Evolutionary conservation across 2,113 vertebrate species (phyloP).

Genomic region (Pseudorectes ferrugineus): DNA sequence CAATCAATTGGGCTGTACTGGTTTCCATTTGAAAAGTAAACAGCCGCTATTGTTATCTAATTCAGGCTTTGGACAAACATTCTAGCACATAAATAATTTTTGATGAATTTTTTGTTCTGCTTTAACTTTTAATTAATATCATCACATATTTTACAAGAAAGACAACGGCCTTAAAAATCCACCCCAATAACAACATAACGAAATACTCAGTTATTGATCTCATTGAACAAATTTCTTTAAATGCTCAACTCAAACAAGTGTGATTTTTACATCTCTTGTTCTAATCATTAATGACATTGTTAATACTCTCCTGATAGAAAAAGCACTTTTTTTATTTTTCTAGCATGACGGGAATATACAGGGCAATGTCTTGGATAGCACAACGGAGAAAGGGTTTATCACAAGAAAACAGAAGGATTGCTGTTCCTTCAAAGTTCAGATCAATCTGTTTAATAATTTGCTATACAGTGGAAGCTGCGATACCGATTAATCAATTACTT

Average conservation of each 20-base stretch:
- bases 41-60: slow-evolving; percentile 31
- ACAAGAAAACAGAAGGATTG: neutral
- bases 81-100: neutral
- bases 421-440: neutral
- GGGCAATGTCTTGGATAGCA: neutral
- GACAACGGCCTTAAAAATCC: neutral
- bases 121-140: slow-evolving; percentile 19
- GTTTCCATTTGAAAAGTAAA: slow-evolving; percentile 28
- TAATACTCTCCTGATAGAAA: neutral
- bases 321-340: neutral
- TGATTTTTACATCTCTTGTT: neutral
- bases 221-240: neutral
- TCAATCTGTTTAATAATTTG: neutral
- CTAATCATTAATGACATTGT: neutral
- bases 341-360: neutral
- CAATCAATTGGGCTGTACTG: neutral
- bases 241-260: neutral
- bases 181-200: neutral
- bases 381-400: neutral
- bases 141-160: neutral
- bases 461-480: neutral
- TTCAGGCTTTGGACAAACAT: neutral
- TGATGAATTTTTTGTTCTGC: neutral
- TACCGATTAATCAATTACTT: neutral
- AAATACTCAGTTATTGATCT: neutral